These are phyloP conservation scores for Tiaroga cobitis DNA, from an alignment of 2,797 vertebrate genomes.

Conservation along the genomic window DNA sequence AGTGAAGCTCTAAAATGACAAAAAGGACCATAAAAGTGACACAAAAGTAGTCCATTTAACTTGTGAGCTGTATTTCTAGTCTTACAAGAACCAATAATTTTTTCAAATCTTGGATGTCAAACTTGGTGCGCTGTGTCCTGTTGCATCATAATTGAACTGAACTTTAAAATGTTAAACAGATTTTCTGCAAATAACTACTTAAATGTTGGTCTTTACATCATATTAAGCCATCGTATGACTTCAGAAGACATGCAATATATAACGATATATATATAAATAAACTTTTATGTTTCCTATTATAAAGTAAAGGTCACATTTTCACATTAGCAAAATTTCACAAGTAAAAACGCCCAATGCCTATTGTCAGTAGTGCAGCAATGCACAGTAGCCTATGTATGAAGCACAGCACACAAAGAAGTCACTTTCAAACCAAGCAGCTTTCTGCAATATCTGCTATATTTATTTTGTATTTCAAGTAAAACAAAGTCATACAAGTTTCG, in stretches of 20 bases:
- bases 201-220: neutral
- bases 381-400: neutral
- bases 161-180: neutral
- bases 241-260: neutral
- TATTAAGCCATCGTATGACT: neutral
- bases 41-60: neutral
- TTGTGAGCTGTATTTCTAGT: neutral
- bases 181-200: neutral
- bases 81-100: neutral
- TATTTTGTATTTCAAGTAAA: neutral
- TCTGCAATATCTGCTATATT: neutral
- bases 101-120: neutral
- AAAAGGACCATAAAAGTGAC: neutral
- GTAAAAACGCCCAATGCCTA: neutral
- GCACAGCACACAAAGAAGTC: too few species aligned
- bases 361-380: neutral
- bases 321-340: too few species aligned
- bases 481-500: neutral
- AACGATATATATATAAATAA: too few species aligned
- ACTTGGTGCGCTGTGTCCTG: too few species aligned
- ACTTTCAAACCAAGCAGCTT: neutral
- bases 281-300: too few species aligned
- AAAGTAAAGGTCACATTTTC: too few species aligned
- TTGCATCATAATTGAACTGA: neutral
- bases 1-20: constrained; percentile 21